Evolutionary conservation across 2,797 vertebrate species (phyloP).

Genomic region (Pipistrellus pygmaeus): DNA sequence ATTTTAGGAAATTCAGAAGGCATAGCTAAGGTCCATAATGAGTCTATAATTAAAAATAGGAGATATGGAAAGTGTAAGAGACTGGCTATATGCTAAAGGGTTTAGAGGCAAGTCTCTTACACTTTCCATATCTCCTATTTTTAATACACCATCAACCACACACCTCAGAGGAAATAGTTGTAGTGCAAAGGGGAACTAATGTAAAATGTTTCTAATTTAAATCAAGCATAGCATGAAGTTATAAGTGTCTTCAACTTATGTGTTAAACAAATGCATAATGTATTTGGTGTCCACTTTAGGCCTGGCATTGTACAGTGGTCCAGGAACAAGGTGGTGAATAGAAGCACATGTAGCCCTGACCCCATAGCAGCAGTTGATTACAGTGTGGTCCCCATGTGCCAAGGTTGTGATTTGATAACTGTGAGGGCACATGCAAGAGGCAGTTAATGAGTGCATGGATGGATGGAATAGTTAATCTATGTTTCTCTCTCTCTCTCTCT

Average conservation of each 20-base stretch:
- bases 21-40: not conserved
- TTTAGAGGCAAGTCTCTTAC: too few relatives aligned
- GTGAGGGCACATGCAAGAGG: too few relatives aligned
- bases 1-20: not conserved
- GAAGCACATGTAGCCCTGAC: not conserved
- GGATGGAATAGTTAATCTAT: too few relatives aligned
- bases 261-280: not conserved
- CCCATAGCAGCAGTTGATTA: not conserved
- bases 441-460: too few relatives aligned
- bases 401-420: too few relatives aligned
- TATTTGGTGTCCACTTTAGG: not conserved
- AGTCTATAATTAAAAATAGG: not conserved
- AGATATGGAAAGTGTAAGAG: not conserved
- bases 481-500: too few relatives aligned
- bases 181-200: not conserved
- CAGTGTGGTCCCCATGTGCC: too few relatives aligned
- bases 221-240: not conserved
- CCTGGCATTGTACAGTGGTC: not conserved
- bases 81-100: not conserved
- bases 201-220: not conserved
- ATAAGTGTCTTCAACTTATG: not conserved
- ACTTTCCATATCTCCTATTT: too few relatives aligned
- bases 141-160: not conserved
- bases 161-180: not conserved
- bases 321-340: not conserved